Conservation (phyloP, 2,888 invertebrate species). For the Corbicula japonica region DNA sequence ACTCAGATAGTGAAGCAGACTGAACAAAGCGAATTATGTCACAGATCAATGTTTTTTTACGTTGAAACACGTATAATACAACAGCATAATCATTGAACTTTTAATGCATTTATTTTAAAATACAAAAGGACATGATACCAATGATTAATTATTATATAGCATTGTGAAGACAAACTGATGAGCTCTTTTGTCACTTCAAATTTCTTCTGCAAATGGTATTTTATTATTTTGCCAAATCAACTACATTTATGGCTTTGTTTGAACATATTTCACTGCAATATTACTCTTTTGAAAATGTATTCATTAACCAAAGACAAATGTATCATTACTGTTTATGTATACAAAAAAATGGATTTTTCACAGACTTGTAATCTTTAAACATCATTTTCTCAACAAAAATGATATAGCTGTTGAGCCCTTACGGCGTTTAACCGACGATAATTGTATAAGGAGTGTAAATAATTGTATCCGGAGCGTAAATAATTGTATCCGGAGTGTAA, state of each 20-base stretch:
- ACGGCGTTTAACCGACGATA: constrained; percentile 1
- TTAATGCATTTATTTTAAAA: neutral
- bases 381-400: neutral
- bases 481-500: too few relatives aligned
- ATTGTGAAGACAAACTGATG: constrained; percentile 3
- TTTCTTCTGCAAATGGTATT: neutral
- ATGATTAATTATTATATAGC: neutral
- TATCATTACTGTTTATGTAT: constrained; percentile 6
- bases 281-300: constrained; percentile 1
- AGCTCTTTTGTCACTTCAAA: neutral
- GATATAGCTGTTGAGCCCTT: constrained; percentile 3
- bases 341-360: neutral
- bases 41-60: constrained; percentile 1
- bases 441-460: too few relatives aligned
- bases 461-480: too few relatives aligned
- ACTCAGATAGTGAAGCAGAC: constrained; percentile 19
- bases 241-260: constrained; percentile 6
- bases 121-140: neutral
- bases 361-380: constrained; percentile 4
- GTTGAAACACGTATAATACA: neutral
- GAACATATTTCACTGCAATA: neutral
- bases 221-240: constrained; percentile 11
- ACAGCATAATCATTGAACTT: constrained; percentile 1
- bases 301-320: neutral
- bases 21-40: neutral